These are phyloP conservation scores for Drosophila stalkeri DNA, from an alignment of 2,888 invertebrate genomes.

Conservation along the genomic window DNA sequence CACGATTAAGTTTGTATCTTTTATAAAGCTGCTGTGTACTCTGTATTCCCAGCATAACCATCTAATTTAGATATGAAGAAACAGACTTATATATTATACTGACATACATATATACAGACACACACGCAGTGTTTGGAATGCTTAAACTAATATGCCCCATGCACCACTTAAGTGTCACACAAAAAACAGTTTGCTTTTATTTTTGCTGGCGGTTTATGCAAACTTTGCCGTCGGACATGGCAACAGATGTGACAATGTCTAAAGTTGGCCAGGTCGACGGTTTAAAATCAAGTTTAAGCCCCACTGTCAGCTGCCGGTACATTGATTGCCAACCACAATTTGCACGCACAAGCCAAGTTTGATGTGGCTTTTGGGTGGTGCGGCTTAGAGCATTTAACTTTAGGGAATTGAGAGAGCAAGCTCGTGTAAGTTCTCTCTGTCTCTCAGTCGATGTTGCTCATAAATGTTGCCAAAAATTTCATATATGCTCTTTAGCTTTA, in stretches of 20 bases:
- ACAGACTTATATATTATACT: constrained; percentile 9
- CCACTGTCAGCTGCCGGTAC: constrained; percentile 13
- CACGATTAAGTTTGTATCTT: background rate
- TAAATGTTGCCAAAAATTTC: constrained; percentile 17
- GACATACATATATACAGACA: background rate
- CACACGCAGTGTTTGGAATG: background rate
- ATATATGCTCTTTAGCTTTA: constrained; percentile 27
- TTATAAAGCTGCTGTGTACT: background rate
- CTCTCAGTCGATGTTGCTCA: background rate
- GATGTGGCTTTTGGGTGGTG: constrained; percentile 18
- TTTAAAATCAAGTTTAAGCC: constrained; percentile 57
- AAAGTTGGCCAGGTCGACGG: constrained; percentile 40
- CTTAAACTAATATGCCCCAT: constrained; percentile 26
- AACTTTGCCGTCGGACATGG: constrained; percentile 33
- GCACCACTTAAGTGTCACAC: constrained; percentile 8
- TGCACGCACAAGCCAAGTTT: constrained; percentile 60
- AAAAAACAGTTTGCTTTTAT: constrained; percentile 1
- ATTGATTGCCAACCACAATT: constrained; percentile 61
- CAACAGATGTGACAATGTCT: constrained; percentile 59
- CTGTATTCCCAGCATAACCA: constrained; percentile 17
- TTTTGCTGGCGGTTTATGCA: constrained; percentile 18
- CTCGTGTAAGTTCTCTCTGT: background rate
- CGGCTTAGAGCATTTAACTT: constrained; percentile 39
- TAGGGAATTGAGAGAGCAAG: constrained; percentile 38
- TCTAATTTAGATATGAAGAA: constrained; percentile 14